Evolutionary conservation across 1,140 invertebrate species (phyloP), one percentile per base, ranked within the genome.

Genomic region (Lepidurus packardi): DNA sequence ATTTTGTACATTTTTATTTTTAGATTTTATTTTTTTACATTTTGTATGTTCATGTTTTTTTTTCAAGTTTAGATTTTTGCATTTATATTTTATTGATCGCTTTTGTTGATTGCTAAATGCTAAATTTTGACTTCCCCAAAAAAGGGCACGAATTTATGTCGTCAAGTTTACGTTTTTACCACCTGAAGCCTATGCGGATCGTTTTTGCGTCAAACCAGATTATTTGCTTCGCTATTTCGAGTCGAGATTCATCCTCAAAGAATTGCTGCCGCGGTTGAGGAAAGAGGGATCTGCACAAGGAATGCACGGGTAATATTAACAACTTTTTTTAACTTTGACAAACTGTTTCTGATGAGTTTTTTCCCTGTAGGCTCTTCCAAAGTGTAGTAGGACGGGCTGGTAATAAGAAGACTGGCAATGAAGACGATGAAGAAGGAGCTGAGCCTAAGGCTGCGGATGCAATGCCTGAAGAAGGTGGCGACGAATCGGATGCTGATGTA

Each of bases 121-220:
- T 3, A 34, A 34, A 34, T 34, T 73, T 76, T 24, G 43, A 78
- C 13, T 73, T 24, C 3, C 88, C 7, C 10, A 25, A 9, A n/a
- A 76, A 8, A 21, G 53, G 6, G 41, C 41, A 4, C 41, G 82
- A 41, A n/a, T 74, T 21, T 81, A 81, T 53, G 65, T 75, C 47
- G 73, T 82, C 16, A 81, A 83, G 77, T 94, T 96, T 73, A 84
- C 90, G 34, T 95, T 94, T 83, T 85, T 96, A 42, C 92, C 92
- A 0, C 83, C 90, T 13, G 85, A 89, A 45, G 88, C 87, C 25
- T 97, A 96, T 81, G 90, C 90, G 81, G 85, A 90, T 6, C 89
- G 91, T 47, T 94, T 90, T 81, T 84, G 85, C 41, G 86, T 95
- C 0, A 91, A 88, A 44, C 92, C 94, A 0, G 86, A 88, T 76